phyloP scores from a whole-genome alignment of 1,140 invertebrate genomes.

The Halesus radiatus region DNA sequence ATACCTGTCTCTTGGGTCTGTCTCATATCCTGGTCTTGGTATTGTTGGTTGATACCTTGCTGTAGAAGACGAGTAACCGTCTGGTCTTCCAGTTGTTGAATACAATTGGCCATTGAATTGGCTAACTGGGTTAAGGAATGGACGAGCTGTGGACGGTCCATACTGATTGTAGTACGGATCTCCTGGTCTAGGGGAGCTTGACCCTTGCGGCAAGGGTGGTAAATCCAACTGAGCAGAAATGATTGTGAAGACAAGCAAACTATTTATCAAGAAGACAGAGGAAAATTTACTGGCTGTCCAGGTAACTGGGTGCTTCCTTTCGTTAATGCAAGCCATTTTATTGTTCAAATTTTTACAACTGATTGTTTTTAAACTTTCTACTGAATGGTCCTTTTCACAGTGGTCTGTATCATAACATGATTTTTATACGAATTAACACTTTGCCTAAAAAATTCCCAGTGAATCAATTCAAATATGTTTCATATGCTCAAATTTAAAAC shows the following conservation, averaged over 20 bases:
- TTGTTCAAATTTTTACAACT: neutral
- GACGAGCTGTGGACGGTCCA: conserved; percentile 59
- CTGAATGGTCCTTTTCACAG: neutral
- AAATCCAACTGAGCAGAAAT: conserved; percentile 69
- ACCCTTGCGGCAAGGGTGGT: conserved; percentile 57
- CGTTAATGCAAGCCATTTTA: conserved; percentile 54
- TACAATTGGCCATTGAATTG: conserved; percentile 61
- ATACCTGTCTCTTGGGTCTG: conserved; percentile 37
- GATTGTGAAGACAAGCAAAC: conserved; percentile 58
- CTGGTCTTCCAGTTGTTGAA: conserved; percentile 61
- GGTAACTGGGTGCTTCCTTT: conserved; percentile 53
- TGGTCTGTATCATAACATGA: too few species aligned
- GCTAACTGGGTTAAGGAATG: conserved; percentile 61
- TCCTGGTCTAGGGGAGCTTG: conserved; percentile 62
- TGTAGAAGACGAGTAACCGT: conserved; percentile 64
- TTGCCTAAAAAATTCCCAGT: too few species aligned
- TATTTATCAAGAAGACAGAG: conserved; percentile 58
- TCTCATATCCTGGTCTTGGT: conserved; percentile 18
- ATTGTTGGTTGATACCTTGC: conserved; percentile 57
- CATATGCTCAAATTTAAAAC: too few species aligned
- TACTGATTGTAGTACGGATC: conserved; percentile 60
- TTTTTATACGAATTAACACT: too few species aligned
- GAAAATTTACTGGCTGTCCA: conserved; percentile 59
- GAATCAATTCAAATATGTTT: too few species aligned
- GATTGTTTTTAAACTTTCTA: neutral